Conservation (phyloP, 2,797 vertebrate species). For the Crypturellus tataupa region DNA sequence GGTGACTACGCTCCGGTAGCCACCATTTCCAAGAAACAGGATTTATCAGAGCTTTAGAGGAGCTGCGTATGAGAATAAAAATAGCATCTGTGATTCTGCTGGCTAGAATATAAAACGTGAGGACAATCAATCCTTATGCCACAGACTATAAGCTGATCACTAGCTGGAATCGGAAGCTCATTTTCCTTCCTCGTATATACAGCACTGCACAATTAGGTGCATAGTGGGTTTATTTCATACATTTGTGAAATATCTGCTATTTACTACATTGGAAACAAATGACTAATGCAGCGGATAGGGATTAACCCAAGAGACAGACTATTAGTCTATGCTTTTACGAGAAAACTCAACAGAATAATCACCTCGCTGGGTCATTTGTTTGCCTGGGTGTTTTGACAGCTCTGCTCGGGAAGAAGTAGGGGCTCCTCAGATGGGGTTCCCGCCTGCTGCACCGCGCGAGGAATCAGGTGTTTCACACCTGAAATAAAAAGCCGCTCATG, state of each 20-base stretch:
- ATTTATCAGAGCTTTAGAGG: neutral
- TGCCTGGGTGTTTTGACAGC: neutral
- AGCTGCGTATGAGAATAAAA: neutral
- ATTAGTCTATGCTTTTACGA: neutral
- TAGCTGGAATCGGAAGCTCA: neutral
- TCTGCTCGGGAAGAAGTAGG: neutral
- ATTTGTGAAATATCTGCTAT: neutral
- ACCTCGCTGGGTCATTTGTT: neutral
- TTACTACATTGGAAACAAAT: neutral
- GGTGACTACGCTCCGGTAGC: neutral
- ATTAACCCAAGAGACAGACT: neutral
- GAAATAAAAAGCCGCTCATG: accelerated
- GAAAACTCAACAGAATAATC: neutral
- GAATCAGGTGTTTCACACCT: accelerated
- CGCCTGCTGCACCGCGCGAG: accelerated
- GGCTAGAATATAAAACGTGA: neutral
- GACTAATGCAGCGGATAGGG: neutral
- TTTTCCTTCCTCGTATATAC: accelerated
- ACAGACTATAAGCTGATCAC: accelerated
- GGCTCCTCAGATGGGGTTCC: neutral
- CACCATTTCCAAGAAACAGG: neutral
- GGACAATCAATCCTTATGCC: neutral
- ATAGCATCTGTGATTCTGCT: neutral
- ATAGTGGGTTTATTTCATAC: neutral
- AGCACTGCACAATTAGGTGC: neutral